phyloP scores from a whole-genome alignment of 2,888 invertebrate genomes.

The Tinea pellionella region DNA sequence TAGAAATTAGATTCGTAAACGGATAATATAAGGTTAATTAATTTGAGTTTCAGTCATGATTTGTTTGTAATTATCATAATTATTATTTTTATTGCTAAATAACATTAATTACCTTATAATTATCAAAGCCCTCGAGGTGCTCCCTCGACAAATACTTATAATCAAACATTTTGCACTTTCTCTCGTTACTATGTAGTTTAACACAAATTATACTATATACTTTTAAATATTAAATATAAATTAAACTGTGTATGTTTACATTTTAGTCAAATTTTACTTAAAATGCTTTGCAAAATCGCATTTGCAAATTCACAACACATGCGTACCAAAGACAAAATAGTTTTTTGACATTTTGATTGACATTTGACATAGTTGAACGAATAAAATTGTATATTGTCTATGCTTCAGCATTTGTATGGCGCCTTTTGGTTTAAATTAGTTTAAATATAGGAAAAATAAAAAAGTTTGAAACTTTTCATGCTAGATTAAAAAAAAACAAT shows the following conservation, averaged over 20 bases:
- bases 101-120: constrained; percentile 79
- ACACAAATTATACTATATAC: not conserved
- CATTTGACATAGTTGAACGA: not conserved
- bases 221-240: not conserved
- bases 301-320: not conserved
- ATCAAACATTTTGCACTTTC: constrained; percentile 59
- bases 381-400: too few relatives aligned
- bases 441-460: too few relatives aligned
- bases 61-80: too few relatives aligned
- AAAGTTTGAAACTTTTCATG: too few relatives aligned
- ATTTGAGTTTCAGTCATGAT: too few relatives aligned
- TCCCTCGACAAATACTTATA: constrained; percentile 84
- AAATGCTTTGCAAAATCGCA: not conserved
- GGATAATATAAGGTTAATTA: too few relatives aligned
- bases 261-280: not conserved
- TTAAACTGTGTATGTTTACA: not conserved
- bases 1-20: too few relatives aligned
- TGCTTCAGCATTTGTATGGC: too few relatives aligned
- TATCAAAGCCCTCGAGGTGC: constrained; percentile 93
- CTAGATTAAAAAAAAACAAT: too few relatives aligned
- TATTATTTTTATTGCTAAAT: too few relatives aligned
- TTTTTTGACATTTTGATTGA: not conserved
- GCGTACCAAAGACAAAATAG: not conserved
- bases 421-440: too few relatives aligned
- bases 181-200: not conserved